Evolutionary conservation across 2,888 invertebrate genomes (phyloP), one percentile per base, ranked within the genome.

Genomic region (Eledone cirrhosa): DNA sequence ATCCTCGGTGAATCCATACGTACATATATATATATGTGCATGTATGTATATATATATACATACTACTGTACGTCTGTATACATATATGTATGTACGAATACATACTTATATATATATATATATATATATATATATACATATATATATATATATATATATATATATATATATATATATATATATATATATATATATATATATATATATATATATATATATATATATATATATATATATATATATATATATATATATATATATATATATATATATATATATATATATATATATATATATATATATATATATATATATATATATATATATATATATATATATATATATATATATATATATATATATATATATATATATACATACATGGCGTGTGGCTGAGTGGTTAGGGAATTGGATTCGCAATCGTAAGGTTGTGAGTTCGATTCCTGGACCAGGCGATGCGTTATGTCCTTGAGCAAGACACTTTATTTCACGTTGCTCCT

Each of bases 41-140:
- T 59, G 24, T 59, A 59, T 59, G 16, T 59, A 11, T 5, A 11
- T 59, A 11, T 11, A 11, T 59, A 14, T 59, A 14, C 16, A 14
- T 4, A 14, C 4, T 8, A 4, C 8, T 41, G 41, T 3, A 0
- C 11, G 41, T 41, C 2, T 41, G 2, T 41, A 11, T 41, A 11
- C 11, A 11, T 41, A 11, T 41, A 2, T 41, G 41, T 41, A 11
- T 41, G 5, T 11, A 11, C 8, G 11, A 11, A n/a, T n/a, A n/a
- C n/a, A n/a, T n/a, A n/a, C n/a, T n/a, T n/a, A n/a, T n/a, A n/a
- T 53, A 53, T 53, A 53, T 53, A 53, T 53, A 53, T 53, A 53
- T 53, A 53, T 53, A 53, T 53, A 53, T 53, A 53, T 53, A 53
- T 53, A 53, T 53, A 53, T 53, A 53, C 19, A 53, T 53, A 53